These are phyloP conservation scores for Meda fulgida DNA, from an alignment of 2,797 vertebrate genomes.

Conservation along the genomic window DNA sequence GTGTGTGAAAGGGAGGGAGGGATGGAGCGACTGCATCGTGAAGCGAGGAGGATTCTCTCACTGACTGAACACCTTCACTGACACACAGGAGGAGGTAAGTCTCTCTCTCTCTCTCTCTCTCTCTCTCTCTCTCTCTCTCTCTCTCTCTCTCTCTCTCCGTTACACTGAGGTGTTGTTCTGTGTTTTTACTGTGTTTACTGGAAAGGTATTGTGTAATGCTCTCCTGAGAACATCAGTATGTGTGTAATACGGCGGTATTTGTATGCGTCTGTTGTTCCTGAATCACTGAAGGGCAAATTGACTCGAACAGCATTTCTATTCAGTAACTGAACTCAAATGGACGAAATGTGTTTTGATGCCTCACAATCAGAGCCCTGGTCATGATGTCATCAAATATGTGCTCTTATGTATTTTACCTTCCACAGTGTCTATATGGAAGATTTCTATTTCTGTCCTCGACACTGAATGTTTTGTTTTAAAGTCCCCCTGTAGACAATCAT, in stretches of 20 bases:
- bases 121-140: background rate
- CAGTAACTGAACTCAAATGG: background rate
- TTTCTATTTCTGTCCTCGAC: background rate
- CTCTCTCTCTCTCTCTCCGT: background rate
- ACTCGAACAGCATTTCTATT: background rate
- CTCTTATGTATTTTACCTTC: background rate
- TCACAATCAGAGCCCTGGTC: background rate
- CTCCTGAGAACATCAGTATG: background rate
- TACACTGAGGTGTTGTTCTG: background rate
- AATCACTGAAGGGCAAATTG: constrained; percentile 37
- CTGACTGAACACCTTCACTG: constrained; percentile 47
- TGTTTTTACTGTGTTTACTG: background rate
- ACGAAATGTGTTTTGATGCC: background rate
- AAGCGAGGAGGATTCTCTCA: constrained; percentile 50
- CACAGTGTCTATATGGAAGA: background rate
- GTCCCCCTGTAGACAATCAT: too few species aligned
- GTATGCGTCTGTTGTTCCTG: constrained; percentile 22
- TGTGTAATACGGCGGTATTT: background rate
- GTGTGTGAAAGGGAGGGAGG: constrained; percentile 65
- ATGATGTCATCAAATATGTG: background rate
- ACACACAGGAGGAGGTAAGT: constrained; percentile 49
- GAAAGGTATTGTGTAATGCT: background rate
- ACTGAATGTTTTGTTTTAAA: background rate
- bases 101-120: background rate
- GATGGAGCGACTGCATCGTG: constrained; percentile 57